Evolutionary conservation across 2,888 invertebrate genomes (phyloP).

Genomic region (Ochlodes sylvanus): DNA sequence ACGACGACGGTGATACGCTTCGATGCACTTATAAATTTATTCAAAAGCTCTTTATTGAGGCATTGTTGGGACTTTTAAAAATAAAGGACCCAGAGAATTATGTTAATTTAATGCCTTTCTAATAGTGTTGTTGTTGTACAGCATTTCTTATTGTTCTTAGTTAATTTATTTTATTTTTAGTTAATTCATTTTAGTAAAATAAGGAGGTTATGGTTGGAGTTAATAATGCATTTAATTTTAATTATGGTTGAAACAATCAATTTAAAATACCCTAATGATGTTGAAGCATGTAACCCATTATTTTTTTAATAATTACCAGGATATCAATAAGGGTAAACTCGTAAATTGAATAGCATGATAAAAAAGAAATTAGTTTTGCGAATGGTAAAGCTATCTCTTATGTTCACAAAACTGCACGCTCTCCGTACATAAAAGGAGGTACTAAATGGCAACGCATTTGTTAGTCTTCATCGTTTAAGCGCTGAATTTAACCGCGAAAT

Average conservation of each 20-base stretch:
- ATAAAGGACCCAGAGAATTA: slow-evolving; percentile 31
- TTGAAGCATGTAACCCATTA: no score
- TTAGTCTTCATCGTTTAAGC: slow-evolving; percentile 39
- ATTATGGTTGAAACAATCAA: neutral
- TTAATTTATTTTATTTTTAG: slow-evolving; percentile 14
- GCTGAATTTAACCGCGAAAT: slow-evolving; percentile 40
- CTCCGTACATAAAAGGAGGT: slow-evolving; percentile 32
- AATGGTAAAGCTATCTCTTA: slow-evolving; percentile 24
- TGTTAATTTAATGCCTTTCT: slow-evolving; percentile 18
- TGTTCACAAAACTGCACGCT: slow-evolving; percentile 27
- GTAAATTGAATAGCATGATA: neutral
- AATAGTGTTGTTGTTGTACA: slow-evolving; percentile 14
- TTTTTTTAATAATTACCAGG: no score
- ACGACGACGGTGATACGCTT: slow-evolving; percentile 37
- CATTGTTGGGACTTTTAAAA: slow-evolving; percentile 19
- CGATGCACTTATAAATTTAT: slow-evolving; percentile 40
- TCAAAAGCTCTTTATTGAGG: slow-evolving; percentile 34
- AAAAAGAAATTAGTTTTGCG: slow-evolving; percentile 15
- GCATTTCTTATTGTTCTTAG: slow-evolving; percentile 28
- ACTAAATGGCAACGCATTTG: slow-evolving; percentile 38
- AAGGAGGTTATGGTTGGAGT: neutral
- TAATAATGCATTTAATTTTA: neutral
- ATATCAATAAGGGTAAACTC: neutral
- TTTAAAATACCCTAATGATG: no score
- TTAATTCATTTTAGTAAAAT: slow-evolving; percentile 4